These are phyloP conservation scores for Psittacula derbiana DNA, from an alignment of 2,797 vertebrate species.

Conservation along the genomic window DNA sequence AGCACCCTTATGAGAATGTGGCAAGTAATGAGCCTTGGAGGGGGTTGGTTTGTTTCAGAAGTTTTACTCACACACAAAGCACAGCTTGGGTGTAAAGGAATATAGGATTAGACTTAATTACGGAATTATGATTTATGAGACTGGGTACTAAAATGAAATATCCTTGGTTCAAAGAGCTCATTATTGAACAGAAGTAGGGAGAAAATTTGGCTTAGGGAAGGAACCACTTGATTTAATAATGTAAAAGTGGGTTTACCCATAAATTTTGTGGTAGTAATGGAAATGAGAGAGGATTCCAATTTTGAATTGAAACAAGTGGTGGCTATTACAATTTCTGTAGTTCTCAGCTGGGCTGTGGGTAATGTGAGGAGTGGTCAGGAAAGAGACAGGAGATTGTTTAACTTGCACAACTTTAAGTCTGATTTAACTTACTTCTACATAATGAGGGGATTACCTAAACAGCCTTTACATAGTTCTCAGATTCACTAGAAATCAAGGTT, in stretches of 20 bases:
- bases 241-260: neutral
- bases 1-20: neutral
- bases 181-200: neutral
- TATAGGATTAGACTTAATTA: conserved; percentile 6
- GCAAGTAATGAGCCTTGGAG: neutral
- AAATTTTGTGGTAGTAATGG: neutral
- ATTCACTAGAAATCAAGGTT: neutral
- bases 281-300: neutral
- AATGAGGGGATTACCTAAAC: neutral
- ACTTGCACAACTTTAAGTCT: neutral
- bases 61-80: neutral
- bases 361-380: neutral
- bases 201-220: neutral
- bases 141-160: neutral
- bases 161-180: conserved; percentile 1
- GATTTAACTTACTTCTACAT: neutral
- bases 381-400: neutral
- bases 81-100: neutral
- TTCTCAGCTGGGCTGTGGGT: neutral
- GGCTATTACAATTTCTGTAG: neutral
- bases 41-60: neutral
- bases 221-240: neutral
- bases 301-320: neutral
- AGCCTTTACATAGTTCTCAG: rapidly evolving
- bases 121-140: neutral